A percentile compares a stretch with the other conserved stretches of the same genome.
Conservation (phyloP, 2,113 vertebrate genomes). For the Thymallus thymallus region DNA sequence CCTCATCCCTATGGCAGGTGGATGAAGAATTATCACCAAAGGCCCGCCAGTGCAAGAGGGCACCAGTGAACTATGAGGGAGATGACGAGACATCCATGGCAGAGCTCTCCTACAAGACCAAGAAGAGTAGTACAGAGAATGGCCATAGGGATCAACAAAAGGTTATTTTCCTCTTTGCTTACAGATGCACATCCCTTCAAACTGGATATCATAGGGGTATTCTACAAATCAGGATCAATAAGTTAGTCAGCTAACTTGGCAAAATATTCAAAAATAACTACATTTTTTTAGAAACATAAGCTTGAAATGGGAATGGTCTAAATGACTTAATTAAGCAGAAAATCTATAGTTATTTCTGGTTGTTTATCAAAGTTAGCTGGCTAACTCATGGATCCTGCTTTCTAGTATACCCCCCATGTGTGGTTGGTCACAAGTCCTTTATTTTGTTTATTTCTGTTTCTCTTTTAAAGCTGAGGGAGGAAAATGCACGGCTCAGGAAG, state of each 20-base stretch:
- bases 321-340: no score
- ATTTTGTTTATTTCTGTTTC: background rate
- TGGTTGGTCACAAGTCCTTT: background rate
- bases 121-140: conserved; percentile 67
- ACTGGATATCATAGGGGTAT: background rate
- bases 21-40: conserved; percentile 25
- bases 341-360: no score
- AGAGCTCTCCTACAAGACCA: conserved; percentile 41
- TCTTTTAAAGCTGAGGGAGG: conserved; percentile 79
- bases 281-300: no score
- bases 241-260: no score
- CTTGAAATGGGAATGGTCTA: no score
- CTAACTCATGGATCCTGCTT: no score
- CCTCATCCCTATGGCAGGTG: conserved; percentile 21
- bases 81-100: conserved; percentile 53
- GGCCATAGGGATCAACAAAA: conserved; percentile 53
- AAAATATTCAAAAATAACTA: no score
- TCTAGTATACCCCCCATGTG: no score
- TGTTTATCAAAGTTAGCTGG: no score
- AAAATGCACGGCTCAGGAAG: conserved; percentile 80
- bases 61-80: conserved; percentile 57
- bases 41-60: conserved; percentile 19
- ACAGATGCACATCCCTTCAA: background rate
- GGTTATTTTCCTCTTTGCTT: conserved; percentile 39
- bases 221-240: no score